Evolutionary conservation across 2,888 invertebrate genomes (phyloP), one percentile per base, ranked within the genome.

Genomic region (Chalcosyrphus nemorum): DNA sequence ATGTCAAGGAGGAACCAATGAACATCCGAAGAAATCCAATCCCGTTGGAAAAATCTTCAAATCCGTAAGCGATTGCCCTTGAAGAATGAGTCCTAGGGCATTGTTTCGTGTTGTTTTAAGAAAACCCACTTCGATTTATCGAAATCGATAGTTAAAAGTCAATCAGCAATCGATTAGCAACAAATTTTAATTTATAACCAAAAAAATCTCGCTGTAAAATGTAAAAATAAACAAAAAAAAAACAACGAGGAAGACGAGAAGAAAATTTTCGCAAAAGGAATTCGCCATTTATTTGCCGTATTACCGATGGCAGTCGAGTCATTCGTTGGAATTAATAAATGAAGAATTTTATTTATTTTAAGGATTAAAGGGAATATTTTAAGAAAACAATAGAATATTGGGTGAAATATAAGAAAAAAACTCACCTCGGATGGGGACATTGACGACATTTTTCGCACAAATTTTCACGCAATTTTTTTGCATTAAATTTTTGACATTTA

Each of bases 361-460:
- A n/a, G 7, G 6, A 4, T 24, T 24, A n/a, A 5, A 24, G 35
- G 0, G 5, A 11, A 11, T 41, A 11, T 24, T 29, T 45, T 35
- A 1, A 38, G 17, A 1, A 57, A 47, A 13, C 17, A 11, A 43
- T 35, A 6, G 11, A 21, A 21, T 43, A 45, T 61, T 59, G 17
- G n/a, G 15, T 6, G 7, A 13, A 43, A 61, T 38, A 56, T 65
- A 27, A 70, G 2, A 24, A 86, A 24, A 86, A 84, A 78, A 92
- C 93, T 92, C 92, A 95, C 95, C 93, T 95, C 94, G 90, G 95
- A 95, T 92, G 95, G 95, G 91, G 95, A 95, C 93, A 94, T 93
- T 92, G 94, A 93, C 93, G 95, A 94, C 95, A 95, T 95, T 86
- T 86, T 86, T 80, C 27, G 74, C 78, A 78, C 47, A 63, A 78